Conservation (phyloP, 2,888 invertebrate genomes). For the Argyresthia goedartella region DNA sequence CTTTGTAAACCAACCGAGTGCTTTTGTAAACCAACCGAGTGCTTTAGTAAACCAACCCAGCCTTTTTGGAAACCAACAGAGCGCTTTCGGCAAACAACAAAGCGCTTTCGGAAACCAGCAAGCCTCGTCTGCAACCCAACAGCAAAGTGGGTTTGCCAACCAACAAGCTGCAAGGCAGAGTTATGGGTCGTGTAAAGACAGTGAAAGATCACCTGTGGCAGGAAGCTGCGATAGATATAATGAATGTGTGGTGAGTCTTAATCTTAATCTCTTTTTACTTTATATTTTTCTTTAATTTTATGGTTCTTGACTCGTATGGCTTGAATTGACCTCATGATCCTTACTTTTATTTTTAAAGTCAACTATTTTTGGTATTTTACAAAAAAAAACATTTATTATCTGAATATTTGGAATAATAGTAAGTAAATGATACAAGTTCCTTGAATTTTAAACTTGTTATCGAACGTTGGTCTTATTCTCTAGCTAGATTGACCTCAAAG, state of each 20-base stretch:
- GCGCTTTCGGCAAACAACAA: neutral
- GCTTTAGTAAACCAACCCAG: neutral
- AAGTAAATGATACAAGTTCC: too few relatives aligned
- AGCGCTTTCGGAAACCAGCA: neutral
- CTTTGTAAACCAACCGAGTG: neutral
- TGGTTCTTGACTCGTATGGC: too few relatives aligned
- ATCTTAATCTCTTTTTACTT: too few relatives aligned
- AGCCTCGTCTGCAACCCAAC: neutral
- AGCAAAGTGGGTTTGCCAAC: conserved; percentile 3
- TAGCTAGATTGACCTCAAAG: too few relatives aligned
- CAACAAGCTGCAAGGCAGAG: conserved; percentile 11
- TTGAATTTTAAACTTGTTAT: too few relatives aligned
- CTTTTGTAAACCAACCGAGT: neutral
- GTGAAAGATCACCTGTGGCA: conserved; percentile 76
- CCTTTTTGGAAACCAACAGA: neutral
- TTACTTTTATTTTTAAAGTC: too few relatives aligned
- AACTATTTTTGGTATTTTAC: too few relatives aligned
- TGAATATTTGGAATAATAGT: too few relatives aligned
- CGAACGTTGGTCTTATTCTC: too few relatives aligned
- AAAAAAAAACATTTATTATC: too few relatives aligned
- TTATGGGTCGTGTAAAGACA: conserved; percentile 72
- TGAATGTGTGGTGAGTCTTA: conserved; percentile 71
- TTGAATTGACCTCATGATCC: too few relatives aligned
- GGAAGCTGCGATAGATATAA: conserved; percentile 82
- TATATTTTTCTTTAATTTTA: too few relatives aligned